Evolutionary conservation across 2,888 invertebrate genomes (phyloP).

Genomic region (Ophioninae sp.): DNA sequence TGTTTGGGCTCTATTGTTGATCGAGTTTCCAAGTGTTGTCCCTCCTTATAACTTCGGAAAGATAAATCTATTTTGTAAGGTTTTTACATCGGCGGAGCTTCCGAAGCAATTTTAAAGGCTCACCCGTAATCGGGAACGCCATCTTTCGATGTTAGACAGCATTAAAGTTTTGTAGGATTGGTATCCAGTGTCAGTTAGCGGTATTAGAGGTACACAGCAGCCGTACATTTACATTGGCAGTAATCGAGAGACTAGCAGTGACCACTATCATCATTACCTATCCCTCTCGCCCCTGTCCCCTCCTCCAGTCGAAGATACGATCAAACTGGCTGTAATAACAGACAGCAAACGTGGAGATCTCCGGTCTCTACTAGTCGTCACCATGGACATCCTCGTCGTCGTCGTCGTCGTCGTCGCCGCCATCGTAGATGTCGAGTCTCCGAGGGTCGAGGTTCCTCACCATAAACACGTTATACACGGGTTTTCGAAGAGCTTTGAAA

Average conservation of each 20-base stretch:
- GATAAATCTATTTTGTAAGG: not conserved
- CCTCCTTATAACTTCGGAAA: not conserved
- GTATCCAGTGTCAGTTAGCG: constrained; percentile 22
- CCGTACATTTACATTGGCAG: constrained; percentile 75
- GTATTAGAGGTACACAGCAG: constrained; percentile 36
- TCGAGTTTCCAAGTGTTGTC: not conserved
- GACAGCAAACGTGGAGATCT: constrained; percentile 63
- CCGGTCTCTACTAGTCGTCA: constrained; percentile 30
- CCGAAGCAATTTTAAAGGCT: constrained; percentile 39
- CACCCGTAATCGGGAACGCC: constrained; percentile 20
- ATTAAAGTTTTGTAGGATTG: constrained; percentile 8
- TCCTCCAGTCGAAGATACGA: constrained; percentile 73
- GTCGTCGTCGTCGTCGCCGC: constrained; percentile 49
- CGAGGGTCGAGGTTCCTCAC: constrained; percentile 53
- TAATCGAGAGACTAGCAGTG: constrained; percentile 73
- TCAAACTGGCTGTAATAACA: constrained; percentile 79
- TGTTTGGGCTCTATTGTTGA: not conserved
- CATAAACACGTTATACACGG: constrained; percentile 41
- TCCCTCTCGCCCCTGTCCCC: not conserved
- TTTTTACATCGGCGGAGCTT: constrained; percentile 5
- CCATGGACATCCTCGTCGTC: constrained; percentile 21
- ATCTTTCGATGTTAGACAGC: constrained; percentile 12
- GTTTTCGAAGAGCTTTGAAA: not conserved
- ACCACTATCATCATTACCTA: constrained; percentile 76
- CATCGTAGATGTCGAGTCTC: constrained; percentile 62